Base-by-base conservation (phyloP, 1,140 invertebrate genomes). In the Trachymyrmex cornetzi region DNA sequence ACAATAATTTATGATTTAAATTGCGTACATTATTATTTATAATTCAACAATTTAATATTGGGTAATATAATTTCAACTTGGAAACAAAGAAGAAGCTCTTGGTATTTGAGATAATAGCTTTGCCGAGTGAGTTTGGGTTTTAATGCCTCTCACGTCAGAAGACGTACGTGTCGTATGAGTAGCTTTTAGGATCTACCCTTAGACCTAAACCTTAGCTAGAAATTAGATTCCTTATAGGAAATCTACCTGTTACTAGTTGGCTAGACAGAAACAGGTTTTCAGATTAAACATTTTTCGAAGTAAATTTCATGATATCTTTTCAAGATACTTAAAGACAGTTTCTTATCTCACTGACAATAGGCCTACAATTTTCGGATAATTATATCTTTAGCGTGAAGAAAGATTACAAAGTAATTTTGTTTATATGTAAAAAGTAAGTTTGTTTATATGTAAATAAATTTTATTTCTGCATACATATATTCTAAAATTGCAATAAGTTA, bases 171-270 rank as follows among this genome's bases (percentile, higher is more conserved):
- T 74, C 50, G 4, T 11, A 14, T 38, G n/a, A 57, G 9, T 71
- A 74, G 38, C 50, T 48, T 79, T 64, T 57, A 27, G 48, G 50
- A 53, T 24, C 22, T 9, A 55, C 14, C 24, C 67, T 61, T 63
- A 5, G 4, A 57, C 7, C 44, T 16, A 75, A 50, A 63, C 2
- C 22, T n/a, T 24, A 22, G 38, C 57, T 71, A 38, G 48, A 87
- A 86, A 88, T 88, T 84, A 77, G 74, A 44, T 64, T 19, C 44
- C 16, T 38, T 2, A 34, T 77, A 48, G 55, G 85, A 86, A 30
- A 87, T 79, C 64, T 92, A 93, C 91, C 92, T 93, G 92, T 92
- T 91, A 89, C 86, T 72, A 64, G 84, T 72, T 61, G 27, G 66
- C 50, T 30, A 24, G 6, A 24, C 16, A 16, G 50, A 77, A 89